These are phyloP conservation scores for Sander vitreus DNA, from an alignment of 2,113 vertebrate species.

Conservation along the genomic window DNA sequence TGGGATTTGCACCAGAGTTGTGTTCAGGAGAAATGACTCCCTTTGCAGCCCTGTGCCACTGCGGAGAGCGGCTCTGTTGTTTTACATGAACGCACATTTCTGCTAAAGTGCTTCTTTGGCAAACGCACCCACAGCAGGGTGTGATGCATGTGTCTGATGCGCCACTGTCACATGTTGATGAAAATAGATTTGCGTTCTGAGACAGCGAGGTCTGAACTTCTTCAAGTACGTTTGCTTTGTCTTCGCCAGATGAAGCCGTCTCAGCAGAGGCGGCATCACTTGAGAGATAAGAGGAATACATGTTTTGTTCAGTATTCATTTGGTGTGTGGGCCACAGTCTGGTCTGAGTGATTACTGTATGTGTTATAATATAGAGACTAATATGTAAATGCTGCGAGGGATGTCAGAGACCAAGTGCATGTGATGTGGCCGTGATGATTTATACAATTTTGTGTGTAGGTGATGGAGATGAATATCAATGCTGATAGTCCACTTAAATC, in stretches of 20 bases:
- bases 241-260: background rate
- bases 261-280: constrained; percentile 18
- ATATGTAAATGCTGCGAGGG: constrained; percentile 22
- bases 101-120: constrained; percentile 18
- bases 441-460: constrained; percentile 39
- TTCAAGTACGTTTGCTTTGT: constrained; percentile 7
- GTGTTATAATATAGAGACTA: constrained; percentile 10
- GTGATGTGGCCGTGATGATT: constrained; percentile 18
- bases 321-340: constrained; percentile 33
- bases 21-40: constrained; percentile 37
- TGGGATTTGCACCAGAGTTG: constrained; percentile 58
- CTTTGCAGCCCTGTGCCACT: constrained; percentile 26
- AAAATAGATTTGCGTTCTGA: constrained; percentile 22
- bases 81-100: background rate
- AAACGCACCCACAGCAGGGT: background rate
- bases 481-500: constrained; percentile 1
- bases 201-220: constrained; percentile 24
- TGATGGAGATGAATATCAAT: constrained; percentile 19
- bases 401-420: constrained; percentile 12
- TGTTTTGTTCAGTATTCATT: constrained; percentile 6
- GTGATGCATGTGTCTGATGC: background rate
- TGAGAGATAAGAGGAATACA: constrained; percentile 8
- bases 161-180: background rate
- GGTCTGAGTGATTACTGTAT: constrained; percentile 18
- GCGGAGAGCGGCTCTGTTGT: constrained; percentile 34